Base-by-base conservation (phyloP, 2,888 invertebrate genomes). In the Drosophila anomalipes region DNA sequence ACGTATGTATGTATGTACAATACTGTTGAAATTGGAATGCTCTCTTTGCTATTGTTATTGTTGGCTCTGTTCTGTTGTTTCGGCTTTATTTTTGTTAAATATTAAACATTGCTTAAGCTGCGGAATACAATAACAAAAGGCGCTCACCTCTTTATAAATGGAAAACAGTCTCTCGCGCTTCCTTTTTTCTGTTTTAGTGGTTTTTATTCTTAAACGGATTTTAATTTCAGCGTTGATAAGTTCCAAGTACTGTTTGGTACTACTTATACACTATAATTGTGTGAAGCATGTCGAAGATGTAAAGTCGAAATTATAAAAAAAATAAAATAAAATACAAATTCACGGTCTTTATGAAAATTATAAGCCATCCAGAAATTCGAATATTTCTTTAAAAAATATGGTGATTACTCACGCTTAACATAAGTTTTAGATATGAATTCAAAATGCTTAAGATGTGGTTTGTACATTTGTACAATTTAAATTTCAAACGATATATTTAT, bases 21-120 rank as follows among this genome's bases (percentile, higher is more conserved):
- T 16, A 26, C 33, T 70, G 70, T 64, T 70, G 30, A 72, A 80
- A 72, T 65, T 68, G 74, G 70, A 78, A 60, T 74, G 62, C 59
- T 65, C 68, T 70, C 71, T 57, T 53, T 59, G 28, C 60, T 30
- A 19, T 69, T 76, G 49, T 56, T 64, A 47, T 47, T 54, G 28
- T 58, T 68, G 64, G 7, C 7, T 35, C 32, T 22, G 16, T 19
- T 35, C 52, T 73, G 63, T 74, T 85, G 73, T 60, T 67, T 71
- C 63, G 71, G 78, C 61, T 83, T 89, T 82, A 81, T 81, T 77
- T 82, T 74, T 75, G 70, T 88, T 87, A 89, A 88, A 90, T 88
- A 79, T 85, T 79, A 83, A 81, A 83, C 75, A 77, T 80, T 81
- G 81, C 83, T 88, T 83, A 90, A 88, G 89, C 83, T 77, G 69